Percentiles rank a stretch among this genome's conserved stretches.
Evolutionary conservation across 1,140 invertebrate species (phyloP).

Genomic region (Gyrodactylus bullatarudis): DNA sequence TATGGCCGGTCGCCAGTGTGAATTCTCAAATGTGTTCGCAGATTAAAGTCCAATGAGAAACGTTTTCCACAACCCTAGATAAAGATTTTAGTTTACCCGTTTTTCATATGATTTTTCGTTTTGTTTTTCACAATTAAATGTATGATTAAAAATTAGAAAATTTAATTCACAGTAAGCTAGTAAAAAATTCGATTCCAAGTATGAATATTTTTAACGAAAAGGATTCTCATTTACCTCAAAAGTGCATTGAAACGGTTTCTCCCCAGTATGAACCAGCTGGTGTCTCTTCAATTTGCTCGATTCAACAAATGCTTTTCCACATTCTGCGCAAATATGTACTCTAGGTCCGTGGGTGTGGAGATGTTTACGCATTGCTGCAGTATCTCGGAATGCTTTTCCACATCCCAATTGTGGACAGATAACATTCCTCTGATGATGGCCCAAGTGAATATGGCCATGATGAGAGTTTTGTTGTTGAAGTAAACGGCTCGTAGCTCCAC

Average conservation of each 20-base stretch:
- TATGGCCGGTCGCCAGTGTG: slow-evolving; percentile 63
- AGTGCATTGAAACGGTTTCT: slow-evolving; percentile 46
- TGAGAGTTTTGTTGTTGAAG: background rate
- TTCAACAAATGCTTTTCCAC: slow-evolving; percentile 89
- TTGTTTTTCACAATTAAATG: no score
- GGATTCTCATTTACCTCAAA: slow-evolving; percentile 2
- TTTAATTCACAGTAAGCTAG: no score
- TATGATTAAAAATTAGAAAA: no score
- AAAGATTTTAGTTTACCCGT: no score
- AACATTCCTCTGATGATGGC: slow-evolving; percentile 3
- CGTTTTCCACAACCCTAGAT: slow-evolving; percentile 71
- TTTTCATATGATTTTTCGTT: no score
- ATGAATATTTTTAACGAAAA: no score
- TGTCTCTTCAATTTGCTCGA: slow-evolving; percentile 76
- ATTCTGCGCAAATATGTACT: slow-evolving; percentile 82
- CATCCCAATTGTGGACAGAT: slow-evolving; percentile 23
- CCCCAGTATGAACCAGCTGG: slow-evolving; percentile 65
- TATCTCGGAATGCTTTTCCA: slow-evolving; percentile 83
- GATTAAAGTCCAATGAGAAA: slow-evolving; percentile 66
- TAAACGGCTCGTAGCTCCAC: background rate
- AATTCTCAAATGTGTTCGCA: slow-evolving; percentile 56
- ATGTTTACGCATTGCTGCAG: slow-evolving; percentile 87
- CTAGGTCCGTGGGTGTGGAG: slow-evolving; percentile 75
- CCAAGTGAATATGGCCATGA: background rate
- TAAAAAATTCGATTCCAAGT: no score